Conservation (phyloP, 2,797 vertebrate species). For the Artibeus jamaicensis region DNA sequence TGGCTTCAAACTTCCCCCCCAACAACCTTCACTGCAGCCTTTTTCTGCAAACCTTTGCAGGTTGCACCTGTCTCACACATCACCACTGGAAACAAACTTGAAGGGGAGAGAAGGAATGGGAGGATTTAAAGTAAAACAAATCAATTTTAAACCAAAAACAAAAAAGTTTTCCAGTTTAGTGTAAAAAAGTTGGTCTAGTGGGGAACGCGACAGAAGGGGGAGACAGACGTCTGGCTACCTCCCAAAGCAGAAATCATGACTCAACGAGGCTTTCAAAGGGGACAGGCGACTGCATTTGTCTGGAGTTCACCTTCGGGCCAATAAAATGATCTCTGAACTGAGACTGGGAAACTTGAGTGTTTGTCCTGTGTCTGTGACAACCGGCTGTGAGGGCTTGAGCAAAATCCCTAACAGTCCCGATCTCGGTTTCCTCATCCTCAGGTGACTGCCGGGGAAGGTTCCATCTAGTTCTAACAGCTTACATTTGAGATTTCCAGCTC, state of each 20-base stretch:
- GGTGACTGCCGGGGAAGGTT: not conserved
- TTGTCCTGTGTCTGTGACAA: not conserved
- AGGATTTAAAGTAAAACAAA: conserved; percentile 18
- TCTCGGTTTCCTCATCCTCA: not conserved
- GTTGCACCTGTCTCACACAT: conserved; percentile 11
- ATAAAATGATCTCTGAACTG: conserved; percentile 21
- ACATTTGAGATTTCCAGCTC: not conserved
- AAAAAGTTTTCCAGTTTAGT: not conserved
- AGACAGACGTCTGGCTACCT: conserved; percentile 8
- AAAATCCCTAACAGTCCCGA: not conserved
- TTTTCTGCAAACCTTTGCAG: conserved; percentile 13
- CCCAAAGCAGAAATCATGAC: conserved; percentile 61
- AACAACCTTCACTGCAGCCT: not conserved
- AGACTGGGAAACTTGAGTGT: not conserved
- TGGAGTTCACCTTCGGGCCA: conserved; percentile 44
- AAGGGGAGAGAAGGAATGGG: not conserved
- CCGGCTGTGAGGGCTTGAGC: not conserved
- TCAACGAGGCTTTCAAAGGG: conserved; percentile 53
- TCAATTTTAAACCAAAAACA: not conserved
- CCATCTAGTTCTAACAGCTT: not conserved
- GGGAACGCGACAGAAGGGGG: not conserved
- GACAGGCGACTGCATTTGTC: conserved; percentile 45
- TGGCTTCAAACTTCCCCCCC: not conserved
- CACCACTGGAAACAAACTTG: not conserved
- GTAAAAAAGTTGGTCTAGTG: not conserved